Evolutionary conservation across 2,113 vertebrate genomes (phyloP).

Genomic region (Anhinga anhinga): DNA sequence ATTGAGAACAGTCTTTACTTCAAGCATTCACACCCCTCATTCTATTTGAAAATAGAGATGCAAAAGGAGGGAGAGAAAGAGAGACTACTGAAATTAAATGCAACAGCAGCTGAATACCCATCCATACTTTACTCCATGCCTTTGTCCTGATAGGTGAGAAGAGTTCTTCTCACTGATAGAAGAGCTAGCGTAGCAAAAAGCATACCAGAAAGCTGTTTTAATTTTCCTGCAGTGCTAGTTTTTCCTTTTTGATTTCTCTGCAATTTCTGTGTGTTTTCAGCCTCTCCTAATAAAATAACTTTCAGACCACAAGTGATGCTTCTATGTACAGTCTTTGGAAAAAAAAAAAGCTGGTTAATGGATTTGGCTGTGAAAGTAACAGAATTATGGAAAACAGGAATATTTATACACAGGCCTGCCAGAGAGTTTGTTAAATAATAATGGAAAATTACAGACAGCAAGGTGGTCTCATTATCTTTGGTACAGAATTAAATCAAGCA

Average conservation of each 20-base stretch:
- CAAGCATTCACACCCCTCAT: background rate
- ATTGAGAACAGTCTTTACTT: background rate
- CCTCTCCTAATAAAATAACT: background rate
- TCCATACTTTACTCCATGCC: background rate
- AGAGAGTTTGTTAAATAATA: slow-evolving; percentile 40
- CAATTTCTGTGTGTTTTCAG: background rate
- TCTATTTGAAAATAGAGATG: background rate
- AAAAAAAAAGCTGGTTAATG: background rate
- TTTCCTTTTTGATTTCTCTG: background rate
- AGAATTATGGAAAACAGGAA: slow-evolving; percentile 28
- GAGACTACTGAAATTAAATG: background rate
- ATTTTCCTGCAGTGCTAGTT: background rate
- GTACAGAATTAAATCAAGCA: slow-evolving; percentile 32
- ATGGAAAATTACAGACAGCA: slow-evolving; percentile 36
- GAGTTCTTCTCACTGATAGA: background rate
- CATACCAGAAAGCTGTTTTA: background rate
- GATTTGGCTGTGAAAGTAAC: slow-evolving; percentile 23
- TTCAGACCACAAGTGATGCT: background rate
- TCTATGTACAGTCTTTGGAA: background rate
- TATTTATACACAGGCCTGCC: slow-evolving; percentile 4
- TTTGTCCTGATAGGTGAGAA: background rate
- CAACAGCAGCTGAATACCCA: background rate
- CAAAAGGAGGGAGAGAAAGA: background rate
- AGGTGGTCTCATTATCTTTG: slow-evolving; percentile 32
- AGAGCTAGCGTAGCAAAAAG: background rate